A percentile compares a stretch with the other conserved stretches of the same genome.
Evolutionary conservation across 2,888 invertebrate genomes (phyloP).

Genomic region (Macropis europaea): DNA sequence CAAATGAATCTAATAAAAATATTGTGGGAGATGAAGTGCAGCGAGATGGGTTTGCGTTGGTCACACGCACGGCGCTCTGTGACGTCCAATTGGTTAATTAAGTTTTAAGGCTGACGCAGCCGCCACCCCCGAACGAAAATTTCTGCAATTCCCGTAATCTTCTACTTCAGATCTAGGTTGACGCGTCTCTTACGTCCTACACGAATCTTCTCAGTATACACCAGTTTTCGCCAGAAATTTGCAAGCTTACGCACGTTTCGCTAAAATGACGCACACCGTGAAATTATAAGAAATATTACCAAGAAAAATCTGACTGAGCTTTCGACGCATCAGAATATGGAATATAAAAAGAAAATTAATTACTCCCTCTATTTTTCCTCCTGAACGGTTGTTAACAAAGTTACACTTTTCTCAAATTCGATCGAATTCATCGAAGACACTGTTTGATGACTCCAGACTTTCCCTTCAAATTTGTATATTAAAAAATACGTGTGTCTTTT

Average conservation of each 20-base stretch:
- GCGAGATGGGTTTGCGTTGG: conserved; percentile 26
- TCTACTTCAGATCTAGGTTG: conserved; percentile 72
- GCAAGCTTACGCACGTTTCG: conserved; percentile 15
- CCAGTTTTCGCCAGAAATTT: conserved; percentile 29
- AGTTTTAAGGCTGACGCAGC: conserved; percentile 54
- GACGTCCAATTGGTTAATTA: conserved; percentile 47
- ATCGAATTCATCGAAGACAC: too few species aligned
- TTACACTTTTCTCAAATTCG: too few species aligned
- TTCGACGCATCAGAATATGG: too few species aligned
- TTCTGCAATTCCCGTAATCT: conserved; percentile 71
- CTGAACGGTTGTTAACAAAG: too few species aligned
- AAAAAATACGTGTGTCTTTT: too few species aligned
- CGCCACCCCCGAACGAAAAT: conserved; percentile 63
- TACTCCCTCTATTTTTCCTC: too few species aligned
- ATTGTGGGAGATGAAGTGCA: neutral
- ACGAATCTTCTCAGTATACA: conserved; percentile 46
- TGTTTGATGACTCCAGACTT: too few species aligned
- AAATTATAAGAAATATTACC: conserved; percentile 2
- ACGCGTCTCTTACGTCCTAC: conserved; percentile 63
- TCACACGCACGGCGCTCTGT: neutral
- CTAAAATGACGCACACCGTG: neutral
- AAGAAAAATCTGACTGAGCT: neutral
- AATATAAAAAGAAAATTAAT: too few species aligned
- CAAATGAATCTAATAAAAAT: neutral
- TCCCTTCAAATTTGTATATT: too few species aligned